A percentile compares a stretch with the other conserved stretches of the same genome.
Evolutionary conservation across 1,140 invertebrate genomes (phyloP).

Genomic region (silkworm (Bombyx mori)): ASM3026992v2 NC_085128.1:10870001-10870500

Average conservation of each 20-base stretch:
- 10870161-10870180: conserved; percentile 64
- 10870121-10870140: conserved; percentile 50
- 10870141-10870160: conserved; percentile 63
- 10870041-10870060: conserved; percentile 66
- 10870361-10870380: neutral
- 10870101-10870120: conserved; percentile 23
- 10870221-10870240: conserved; percentile 1
- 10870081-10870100: conserved; percentile 58
- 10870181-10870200: conserved; percentile 63
- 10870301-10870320: conserved; percentile 59
- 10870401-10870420: no score
- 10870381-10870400: neutral
- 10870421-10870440: conserved; percentile 1
- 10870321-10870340: conserved; percentile 44
- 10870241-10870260: conserved; percentile 22
- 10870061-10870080: conserved; percentile 54
- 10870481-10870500: no score
- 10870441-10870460: neutral
- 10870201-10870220: conserved; percentile 40
- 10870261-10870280: conserved; percentile 44
- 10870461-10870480: no score
- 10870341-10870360: conserved; percentile 1
- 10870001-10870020: conserved; percentile 67
- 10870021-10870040: conserved; percentile 62
- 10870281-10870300: conserved; percentile 54